Evolutionary conservation across 2,797 vertebrate species (phyloP), one percentile per base, ranked within the genome.

Genomic region (Notoglanidium macrostoma): DNA sequence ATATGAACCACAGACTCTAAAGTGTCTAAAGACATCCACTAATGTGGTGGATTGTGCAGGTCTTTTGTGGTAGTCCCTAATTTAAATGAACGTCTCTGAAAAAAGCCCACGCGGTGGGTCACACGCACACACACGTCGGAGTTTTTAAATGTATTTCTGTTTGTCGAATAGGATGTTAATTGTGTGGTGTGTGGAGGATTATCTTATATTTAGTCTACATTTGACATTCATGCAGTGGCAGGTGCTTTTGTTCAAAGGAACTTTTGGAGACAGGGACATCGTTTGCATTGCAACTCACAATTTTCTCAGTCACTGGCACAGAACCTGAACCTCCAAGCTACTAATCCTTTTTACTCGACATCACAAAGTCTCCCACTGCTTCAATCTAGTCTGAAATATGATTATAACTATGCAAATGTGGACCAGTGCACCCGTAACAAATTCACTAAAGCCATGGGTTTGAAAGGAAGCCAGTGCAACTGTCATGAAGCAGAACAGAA

Each of bases 371-470:
- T 61, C 35, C 23, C 21, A 59, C 7, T 29, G 11, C 57, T 29
- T 67, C 21, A 46, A 65, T 23, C 2, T 19, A 55, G 61, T 57
- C 61, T n/a, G 26, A 57, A 78, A 54, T 65, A 40, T 32, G 46
- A 83, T 46, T 59, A 35, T 79, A 83, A 85, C 82, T 73, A 40
- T 88, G 86, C 86, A 84, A 92, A 90, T 87, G 63, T 84, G 61
- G 65, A 83, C 74, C 89, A 89, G 87, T 86, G 90, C 88, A 72
- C 86, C 63, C 88, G 91, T 90, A 84, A 87, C 67, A 92, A 91
- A 91, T 90, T 90, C 83, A 89, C 90, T 83, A 84, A 94, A 90
- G 61, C 85, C 85, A 89, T 82, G 51, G 88, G 61, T 90, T 92
- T 91, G 59, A 85, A 90, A 83, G 17, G 67, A 92, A 78, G 44